Conservation (phyloP, 2,113 vertebrate genomes). For the Chloropsis hardwickii region DNA sequence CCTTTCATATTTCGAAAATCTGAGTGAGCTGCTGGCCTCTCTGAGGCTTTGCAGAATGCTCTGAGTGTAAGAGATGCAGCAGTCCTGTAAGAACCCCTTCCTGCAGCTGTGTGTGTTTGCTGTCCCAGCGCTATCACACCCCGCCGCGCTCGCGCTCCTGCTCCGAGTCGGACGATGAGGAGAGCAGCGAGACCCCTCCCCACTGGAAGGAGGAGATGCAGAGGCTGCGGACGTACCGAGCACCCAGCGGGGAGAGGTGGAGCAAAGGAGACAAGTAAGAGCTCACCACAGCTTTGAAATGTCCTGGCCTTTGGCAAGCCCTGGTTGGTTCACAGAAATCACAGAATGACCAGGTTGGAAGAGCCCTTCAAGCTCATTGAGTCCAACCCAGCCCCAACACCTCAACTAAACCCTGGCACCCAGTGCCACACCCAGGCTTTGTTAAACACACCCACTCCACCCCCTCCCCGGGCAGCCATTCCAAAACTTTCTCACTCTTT, state of each 20-base stretch:
- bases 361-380: too few species aligned
- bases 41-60: background rate
- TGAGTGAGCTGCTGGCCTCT: background rate
- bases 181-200: constrained; percentile 94
- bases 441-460: too few species aligned
- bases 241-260: constrained; percentile 88
- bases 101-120: background rate
- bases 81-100: fast-evolving
- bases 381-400: too few species aligned
- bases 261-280: constrained; percentile 95
- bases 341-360: too few species aligned
- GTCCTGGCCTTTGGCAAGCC: fast-evolving
- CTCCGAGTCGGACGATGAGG: constrained; percentile 85
- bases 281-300: background rate
- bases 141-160: constrained; percentile 89
- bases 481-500: too few species aligned
- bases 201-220: constrained; percentile 99
- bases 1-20: fast-evolving
- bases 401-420: too few species aligned
- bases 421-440: too few species aligned
- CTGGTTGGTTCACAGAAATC: background rate
- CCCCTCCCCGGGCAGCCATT: too few species aligned
- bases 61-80: background rate
- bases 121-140: constrained; percentile 89
- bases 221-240: constrained; percentile 83